Conservation (phyloP, 2,797 vertebrate species). For the Megaceryle alcyon region DNA sequence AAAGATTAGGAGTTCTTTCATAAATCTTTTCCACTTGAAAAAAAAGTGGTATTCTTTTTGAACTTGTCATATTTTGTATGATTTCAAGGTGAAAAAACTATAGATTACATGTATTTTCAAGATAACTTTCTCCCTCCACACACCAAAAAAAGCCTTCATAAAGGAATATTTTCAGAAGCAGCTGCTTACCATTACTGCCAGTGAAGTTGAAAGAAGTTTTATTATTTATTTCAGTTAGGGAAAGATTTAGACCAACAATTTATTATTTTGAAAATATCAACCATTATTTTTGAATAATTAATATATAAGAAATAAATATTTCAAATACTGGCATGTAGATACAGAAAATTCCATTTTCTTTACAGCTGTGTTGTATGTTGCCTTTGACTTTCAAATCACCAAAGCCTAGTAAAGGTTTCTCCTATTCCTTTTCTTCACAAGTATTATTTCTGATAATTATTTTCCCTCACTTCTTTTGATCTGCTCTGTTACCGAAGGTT, state of each 20-base stretch:
- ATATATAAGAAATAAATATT: neutral
- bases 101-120: neutral
- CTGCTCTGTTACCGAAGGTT: neutral
- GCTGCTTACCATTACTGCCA: neutral
- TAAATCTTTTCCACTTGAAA: neutral
- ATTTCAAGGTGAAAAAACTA: neutral
- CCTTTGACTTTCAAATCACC: neutral
- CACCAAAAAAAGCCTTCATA: neutral
- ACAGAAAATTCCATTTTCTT: neutral
- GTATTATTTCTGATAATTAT: constrained; percentile 35
- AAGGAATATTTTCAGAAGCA: neutral
- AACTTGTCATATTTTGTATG: neutral
- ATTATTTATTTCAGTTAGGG: neutral
- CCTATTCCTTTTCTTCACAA: constrained; percentile 10
- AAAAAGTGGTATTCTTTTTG: neutral
- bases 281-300: neutral
- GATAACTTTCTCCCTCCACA: neutral
- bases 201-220: neutral
- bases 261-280: neutral
- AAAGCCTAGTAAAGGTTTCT: neutral
- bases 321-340: neutral
- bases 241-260: neutral
- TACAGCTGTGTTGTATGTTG: neutral
- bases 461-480: neutral
- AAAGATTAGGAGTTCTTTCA: neutral